phyloP scores from a whole-genome alignment of 2,888 invertebrate species.

The Drosophila diplacantha region DNA sequence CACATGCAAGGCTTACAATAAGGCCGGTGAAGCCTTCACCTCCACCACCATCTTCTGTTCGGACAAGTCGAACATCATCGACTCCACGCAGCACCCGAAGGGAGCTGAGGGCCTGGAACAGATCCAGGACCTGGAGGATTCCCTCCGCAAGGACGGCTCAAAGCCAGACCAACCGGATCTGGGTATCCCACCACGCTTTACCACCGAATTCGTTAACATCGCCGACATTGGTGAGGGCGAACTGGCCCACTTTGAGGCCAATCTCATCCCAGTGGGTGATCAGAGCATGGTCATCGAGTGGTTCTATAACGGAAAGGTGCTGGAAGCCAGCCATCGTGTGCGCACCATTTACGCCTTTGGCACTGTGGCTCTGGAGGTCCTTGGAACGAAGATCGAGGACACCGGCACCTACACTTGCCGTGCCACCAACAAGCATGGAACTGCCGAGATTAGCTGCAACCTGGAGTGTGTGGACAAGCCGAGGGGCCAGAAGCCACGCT shows the following conservation, averaged over 20 bases:
- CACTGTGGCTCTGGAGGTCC: slow-evolving; percentile 96
- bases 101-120: slow-evolving; percentile 95
- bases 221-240: slow-evolving; percentile 94
- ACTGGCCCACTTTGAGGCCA: slow-evolving; percentile 98
- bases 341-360: slow-evolving; percentile 98
- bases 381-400: slow-evolving; percentile 95
- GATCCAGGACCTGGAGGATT: slow-evolving; percentile 93
- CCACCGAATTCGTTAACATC: slow-evolving; percentile 90
- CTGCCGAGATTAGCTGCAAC: slow-evolving; percentile 90
- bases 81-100: slow-evolving; percentile 95
- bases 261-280: slow-evolving; percentile 94
- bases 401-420: slow-evolving; percentile 92
- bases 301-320: slow-evolving; percentile 94
- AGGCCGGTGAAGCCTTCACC: slow-evolving; percentile 93
- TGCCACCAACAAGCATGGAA: slow-evolving; percentile 93
- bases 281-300: slow-evolving; percentile 96
- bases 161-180: slow-evolving; percentile 85
- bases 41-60: slow-evolving; percentile 92
- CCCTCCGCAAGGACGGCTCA: slow-evolving; percentile 85
- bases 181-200: slow-evolving; percentile 92
- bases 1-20: slow-evolving; percentile 93
- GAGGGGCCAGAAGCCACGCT: slow-evolving; percentile 91
- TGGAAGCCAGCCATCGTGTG: slow-evolving; percentile 92
- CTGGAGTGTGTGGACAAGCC: slow-evolving; percentile 90
- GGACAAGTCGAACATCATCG: slow-evolving; percentile 89